phyloP scores from a whole-genome alignment of 2,888 invertebrate genomes.

The Mimachlamys varia region DNA sequence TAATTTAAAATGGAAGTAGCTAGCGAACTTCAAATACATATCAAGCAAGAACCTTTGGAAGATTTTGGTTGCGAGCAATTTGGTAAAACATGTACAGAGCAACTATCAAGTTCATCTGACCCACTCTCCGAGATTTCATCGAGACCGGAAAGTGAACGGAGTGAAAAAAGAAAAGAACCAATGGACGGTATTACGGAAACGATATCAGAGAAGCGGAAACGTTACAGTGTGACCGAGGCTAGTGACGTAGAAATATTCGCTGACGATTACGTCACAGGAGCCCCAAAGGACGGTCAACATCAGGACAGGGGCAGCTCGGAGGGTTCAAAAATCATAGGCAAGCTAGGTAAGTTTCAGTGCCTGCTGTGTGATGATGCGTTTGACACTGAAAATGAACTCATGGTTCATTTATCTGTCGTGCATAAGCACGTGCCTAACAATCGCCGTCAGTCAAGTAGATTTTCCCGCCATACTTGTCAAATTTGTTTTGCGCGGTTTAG shows the following conservation, averaged over 20 bases:
- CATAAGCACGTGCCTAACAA: slow-evolving; percentile 47
- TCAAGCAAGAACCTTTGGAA: slow-evolving; percentile 7
- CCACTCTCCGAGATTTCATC: not conserved
- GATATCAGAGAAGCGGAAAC: not conserved
- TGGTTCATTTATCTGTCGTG: slow-evolving; percentile 54
- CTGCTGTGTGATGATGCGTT: slow-evolving; percentile 62
- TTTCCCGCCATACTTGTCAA: slow-evolving; percentile 52
- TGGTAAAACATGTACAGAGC: not conserved
- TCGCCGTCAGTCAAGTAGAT: slow-evolving; percentile 41
- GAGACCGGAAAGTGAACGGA: slow-evolving; percentile 1
- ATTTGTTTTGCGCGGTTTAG: slow-evolving; percentile 53
- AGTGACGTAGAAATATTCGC: slow-evolving; percentile 6
- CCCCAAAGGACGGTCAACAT: slow-evolving; percentile 36
- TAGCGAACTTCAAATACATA: not conserved
- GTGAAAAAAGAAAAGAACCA: not conserved
- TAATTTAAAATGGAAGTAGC: not conserved
- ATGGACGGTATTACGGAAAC: not conserved
- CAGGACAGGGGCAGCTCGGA: slow-evolving; percentile 10
- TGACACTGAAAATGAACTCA: slow-evolving; percentile 57
- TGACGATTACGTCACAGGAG: not conserved
- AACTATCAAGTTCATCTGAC: not conserved
- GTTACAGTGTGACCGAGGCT: not conserved
- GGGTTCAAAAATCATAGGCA: not conserved
- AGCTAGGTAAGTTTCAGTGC: slow-evolving; percentile 55
- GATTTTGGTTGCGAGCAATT: not conserved